Percentiles rank a stretch among this genome's conserved stretches.
phyloP scores from a whole-genome alignment of 2,797 vertebrate genomes.

The Sebastes goodei region DNA sequence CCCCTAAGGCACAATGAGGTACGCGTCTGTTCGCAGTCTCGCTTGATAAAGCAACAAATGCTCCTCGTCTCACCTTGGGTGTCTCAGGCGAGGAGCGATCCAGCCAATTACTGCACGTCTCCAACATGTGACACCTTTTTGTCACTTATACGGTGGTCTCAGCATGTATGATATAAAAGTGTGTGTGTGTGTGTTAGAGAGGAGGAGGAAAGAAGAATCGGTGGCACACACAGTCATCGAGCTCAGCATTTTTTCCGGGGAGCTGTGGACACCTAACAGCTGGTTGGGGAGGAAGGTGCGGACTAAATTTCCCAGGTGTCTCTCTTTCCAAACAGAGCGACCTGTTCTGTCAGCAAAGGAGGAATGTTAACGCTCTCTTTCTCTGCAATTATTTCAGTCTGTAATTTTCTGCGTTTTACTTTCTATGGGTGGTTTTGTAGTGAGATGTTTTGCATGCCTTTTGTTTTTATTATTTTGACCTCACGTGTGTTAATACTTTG shows the following conservation, averaged over 20 bases:
- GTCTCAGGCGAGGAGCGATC: constrained; percentile 1
- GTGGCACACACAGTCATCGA: constrained; percentile 1
- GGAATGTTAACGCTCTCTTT: background rate
- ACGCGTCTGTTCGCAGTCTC: constrained; percentile 14
- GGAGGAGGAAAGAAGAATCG: background rate
- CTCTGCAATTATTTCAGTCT: constrained; percentile 27
- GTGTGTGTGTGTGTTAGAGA: background rate
- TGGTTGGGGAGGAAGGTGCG: constrained; percentile 42
- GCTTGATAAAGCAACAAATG: constrained; percentile 26
- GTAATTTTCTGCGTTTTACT: constrained; percentile 21
- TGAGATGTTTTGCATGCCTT: background rate
- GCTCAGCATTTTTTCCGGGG: constrained; percentile 42
- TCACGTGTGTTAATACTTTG: background rate
- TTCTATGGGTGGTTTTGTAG: background rate
- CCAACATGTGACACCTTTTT: constrained; percentile 24
- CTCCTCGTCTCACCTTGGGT: constrained; percentile 28
- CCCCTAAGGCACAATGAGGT: constrained; percentile 11
- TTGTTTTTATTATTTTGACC: background rate
- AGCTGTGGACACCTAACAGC: constrained; percentile 60
- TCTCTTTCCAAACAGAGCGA: constrained; percentile 49
- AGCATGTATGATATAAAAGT: background rate
- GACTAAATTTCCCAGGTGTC: constrained; percentile 69
- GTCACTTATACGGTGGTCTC: background rate
- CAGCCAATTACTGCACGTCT: constrained; percentile 50
- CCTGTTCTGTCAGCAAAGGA: constrained; percentile 55